Evolutionary conservation across 2,797 vertebrate species (phyloP).

Genomic region (Sebastes flavidus): DNA sequence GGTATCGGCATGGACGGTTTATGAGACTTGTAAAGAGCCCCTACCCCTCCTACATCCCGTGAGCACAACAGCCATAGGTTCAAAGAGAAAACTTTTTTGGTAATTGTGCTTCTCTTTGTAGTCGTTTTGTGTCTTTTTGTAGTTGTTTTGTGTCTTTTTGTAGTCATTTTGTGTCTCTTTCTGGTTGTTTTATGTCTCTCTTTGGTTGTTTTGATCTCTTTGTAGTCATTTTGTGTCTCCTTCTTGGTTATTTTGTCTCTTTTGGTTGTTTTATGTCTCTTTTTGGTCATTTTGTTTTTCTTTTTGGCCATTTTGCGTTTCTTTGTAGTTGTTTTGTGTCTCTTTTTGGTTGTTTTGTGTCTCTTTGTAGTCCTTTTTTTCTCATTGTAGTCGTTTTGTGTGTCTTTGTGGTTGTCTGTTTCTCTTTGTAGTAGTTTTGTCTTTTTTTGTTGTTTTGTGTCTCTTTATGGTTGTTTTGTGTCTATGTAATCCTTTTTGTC

Average conservation of each 20-base stretch:
- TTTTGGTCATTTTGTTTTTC: not conserved
- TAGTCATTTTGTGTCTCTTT: not conserved
- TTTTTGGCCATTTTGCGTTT: not conserved
- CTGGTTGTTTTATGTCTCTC: not conserved
- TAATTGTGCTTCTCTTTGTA: not conserved
- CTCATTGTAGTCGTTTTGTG: no score
- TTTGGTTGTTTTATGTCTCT: no score
- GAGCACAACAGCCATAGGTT: not conserved
- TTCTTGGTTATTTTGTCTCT: no score
- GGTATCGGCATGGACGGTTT: not conserved
- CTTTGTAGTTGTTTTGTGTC: no score
- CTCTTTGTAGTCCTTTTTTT: no score
- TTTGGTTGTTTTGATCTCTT: no score
- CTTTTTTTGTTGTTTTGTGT: no score
- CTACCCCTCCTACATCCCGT: not conserved
- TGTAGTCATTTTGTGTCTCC: no score
- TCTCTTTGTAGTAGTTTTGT: no score
- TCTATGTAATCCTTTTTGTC: no score
- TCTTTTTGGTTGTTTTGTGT: not conserved
- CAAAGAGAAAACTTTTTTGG: not conserved
- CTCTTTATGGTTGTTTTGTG: no score
- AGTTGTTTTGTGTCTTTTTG: accelerated
- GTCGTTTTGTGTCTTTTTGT: not conserved
- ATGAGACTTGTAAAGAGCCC: not conserved
- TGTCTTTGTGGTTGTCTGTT: no score